Evolutionary conservation across 2,888 invertebrate genomes (phyloP).

Genomic region (Troides aeacus): DNA sequence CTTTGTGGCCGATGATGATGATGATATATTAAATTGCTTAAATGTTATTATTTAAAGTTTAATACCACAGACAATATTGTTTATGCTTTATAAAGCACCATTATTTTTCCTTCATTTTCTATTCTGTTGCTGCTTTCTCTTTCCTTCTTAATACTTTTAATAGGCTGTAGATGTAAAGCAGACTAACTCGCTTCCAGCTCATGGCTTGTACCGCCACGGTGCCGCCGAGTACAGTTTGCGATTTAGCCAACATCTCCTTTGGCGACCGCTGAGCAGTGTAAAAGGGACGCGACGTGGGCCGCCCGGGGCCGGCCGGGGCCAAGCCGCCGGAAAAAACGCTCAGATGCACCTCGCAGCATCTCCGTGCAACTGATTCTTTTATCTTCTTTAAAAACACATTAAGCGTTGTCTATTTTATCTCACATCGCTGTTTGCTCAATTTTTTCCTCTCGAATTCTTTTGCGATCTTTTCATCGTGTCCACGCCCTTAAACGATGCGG

Average conservation of each 20-base stretch:
- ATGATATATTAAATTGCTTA: too few relatives aligned
- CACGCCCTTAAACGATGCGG: too few relatives aligned
- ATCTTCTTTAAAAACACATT: conserved; percentile 19
- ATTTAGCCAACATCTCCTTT: conserved; percentile 43
- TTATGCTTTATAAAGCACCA: too few relatives aligned
- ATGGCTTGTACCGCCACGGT: conserved; percentile 40
- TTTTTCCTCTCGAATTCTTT: neutral
- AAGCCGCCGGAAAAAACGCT: conserved; percentile 22
- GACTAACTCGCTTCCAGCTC: conserved; percentile 35
- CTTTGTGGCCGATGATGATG: too few relatives aligned
- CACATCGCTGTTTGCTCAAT: conserved; percentile 13
- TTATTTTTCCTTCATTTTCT: too few relatives aligned
- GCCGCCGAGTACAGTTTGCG: conserved; percentile 32
- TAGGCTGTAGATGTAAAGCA: too few relatives aligned
- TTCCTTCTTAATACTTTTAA: too few relatives aligned
- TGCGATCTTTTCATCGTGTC: too few relatives aligned
- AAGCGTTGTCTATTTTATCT: conserved; percentile 20
- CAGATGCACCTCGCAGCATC: conserved; percentile 18
- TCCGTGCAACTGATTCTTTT: conserved; percentile 4
- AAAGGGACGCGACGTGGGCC: conserved; percentile 42
- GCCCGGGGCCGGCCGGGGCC: neutral
- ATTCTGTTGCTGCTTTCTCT: too few relatives aligned
- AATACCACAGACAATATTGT: too few relatives aligned
- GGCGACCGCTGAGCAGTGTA: conserved; percentile 44
- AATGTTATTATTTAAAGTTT: too few relatives aligned